Evolutionary conservation across 1,140 invertebrate species (phyloP).

Genomic region (Archegozetes longisetosus): DNA sequence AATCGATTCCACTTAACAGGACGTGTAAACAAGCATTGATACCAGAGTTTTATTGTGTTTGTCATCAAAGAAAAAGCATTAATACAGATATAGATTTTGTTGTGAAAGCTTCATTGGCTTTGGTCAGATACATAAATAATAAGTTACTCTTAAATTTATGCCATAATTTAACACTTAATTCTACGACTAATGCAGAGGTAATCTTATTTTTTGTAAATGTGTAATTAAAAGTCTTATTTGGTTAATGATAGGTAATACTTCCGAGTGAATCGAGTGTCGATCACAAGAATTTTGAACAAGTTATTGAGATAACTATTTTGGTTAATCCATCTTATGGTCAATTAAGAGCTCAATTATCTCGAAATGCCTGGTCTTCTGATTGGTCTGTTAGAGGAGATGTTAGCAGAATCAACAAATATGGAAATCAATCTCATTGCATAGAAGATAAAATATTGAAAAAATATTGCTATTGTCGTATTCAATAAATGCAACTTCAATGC

Average conservation of each 20-base stretch:
- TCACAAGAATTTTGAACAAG: not conserved
- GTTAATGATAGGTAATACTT: conserved; percentile 2
- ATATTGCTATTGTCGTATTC: too few species aligned
- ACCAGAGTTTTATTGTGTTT: conserved; percentile 9
- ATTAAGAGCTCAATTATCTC: conserved; percentile 1
- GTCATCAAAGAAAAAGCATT: not conserved
- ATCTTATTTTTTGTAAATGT: too few species aligned
- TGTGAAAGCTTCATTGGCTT: not conserved
- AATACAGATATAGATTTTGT: not conserved
- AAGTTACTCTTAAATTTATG: too few species aligned
- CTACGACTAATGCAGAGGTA: conserved; percentile 1
- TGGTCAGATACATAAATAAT: not conserved
- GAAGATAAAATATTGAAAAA: too few species aligned
- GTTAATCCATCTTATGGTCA: not conserved
- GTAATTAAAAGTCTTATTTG: not conserved
- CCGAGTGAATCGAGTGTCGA: conserved; percentile 3
- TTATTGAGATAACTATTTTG: conserved; percentile 3
- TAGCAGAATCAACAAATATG: conserved; percentile 7
- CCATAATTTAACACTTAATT: not conserved
- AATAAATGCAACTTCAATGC: too few species aligned
- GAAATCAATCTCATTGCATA: conserved; percentile 5
- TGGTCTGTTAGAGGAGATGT: conserved; percentile 5
- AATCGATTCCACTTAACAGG: conserved; percentile 12
- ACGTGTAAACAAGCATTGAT: conserved; percentile 12
- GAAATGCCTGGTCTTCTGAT: not conserved